Conservation (phyloP, 2,797 vertebrate genomes). For the Echeneis naucrates region DNA sequence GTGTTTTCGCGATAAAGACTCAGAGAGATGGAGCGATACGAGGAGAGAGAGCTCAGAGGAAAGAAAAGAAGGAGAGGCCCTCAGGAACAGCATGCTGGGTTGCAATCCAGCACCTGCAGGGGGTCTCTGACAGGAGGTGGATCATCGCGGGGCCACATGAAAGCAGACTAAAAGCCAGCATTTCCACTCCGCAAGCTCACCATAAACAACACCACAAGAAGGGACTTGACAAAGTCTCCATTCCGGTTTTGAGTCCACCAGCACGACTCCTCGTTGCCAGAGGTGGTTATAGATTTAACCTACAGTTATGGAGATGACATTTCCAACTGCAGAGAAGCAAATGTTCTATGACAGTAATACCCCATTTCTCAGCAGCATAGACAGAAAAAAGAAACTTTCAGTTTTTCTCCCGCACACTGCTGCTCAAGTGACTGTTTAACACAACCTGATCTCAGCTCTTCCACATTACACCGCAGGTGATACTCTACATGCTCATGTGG, state of each 20-base stretch:
- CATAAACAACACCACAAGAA: slow-evolving; percentile 21
- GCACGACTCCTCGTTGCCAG: slow-evolving; percentile 21
- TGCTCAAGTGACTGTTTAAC: slow-evolving; percentile 60
- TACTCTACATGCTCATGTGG: slow-evolving; percentile 49
- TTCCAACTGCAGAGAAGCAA: slow-evolving; percentile 48
- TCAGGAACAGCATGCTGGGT: slow-evolving; percentile 61
- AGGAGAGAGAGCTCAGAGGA: slow-evolving; percentile 46
- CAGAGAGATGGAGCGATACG: slow-evolving; percentile 76
- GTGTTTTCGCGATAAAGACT: slow-evolving; percentile 80
- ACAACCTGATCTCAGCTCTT: slow-evolving; percentile 60
- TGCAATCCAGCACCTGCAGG: slow-evolving; percentile 64
- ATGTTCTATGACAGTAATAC: slow-evolving; percentile 59
- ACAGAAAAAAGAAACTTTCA: slow-evolving; percentile 52
- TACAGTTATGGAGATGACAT: slow-evolving; percentile 46
- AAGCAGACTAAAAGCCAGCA: slow-evolving; percentile 42
- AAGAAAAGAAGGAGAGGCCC: slow-evolving; percentile 61
- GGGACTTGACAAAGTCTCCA: slow-evolving; percentile 22
- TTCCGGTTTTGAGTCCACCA: slow-evolving; percentile 24
- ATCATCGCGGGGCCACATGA: slow-evolving; percentile 34
- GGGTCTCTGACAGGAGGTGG: slow-evolving; percentile 49
- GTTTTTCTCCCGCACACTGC: slow-evolving; percentile 51
- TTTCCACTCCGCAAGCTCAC: slow-evolving; percentile 21
- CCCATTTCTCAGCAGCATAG: slow-evolving; percentile 31
- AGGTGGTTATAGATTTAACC: slow-evolving; percentile 59
- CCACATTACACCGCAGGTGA: slow-evolving; percentile 53